These are phyloP conservation scores for Phoronis australis DNA, from an alignment of 2,888 invertebrate species.

Conservation along the genomic window DNA sequence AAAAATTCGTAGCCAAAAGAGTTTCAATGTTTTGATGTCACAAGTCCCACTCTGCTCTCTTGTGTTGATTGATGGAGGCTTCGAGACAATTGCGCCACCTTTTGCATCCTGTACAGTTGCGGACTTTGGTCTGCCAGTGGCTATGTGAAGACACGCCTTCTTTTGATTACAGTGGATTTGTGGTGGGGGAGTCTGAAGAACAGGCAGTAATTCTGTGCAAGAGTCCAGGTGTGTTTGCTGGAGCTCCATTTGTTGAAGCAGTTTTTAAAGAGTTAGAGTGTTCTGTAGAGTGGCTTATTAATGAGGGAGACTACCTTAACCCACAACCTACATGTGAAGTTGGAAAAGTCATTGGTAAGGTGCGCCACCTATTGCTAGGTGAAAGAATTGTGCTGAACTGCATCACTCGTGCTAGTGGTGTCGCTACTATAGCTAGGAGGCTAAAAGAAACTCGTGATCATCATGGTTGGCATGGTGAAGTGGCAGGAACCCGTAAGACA, in stretches of 20 bases:
- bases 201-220: slow-evolving; percentile 41
- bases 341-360: slow-evolving; percentile 48
- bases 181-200: slow-evolving; percentile 46
- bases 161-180: slow-evolving; percentile 50
- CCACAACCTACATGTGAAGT: slow-evolving; percentile 25
- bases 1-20: too few species aligned
- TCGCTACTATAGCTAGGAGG: slow-evolving; percentile 44
- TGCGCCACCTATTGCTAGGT: slow-evolving; percentile 48
- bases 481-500: slow-evolving; percentile 54
- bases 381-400: slow-evolving; percentile 53
- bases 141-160: slow-evolving; percentile 46
- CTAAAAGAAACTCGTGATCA: slow-evolving; percentile 24
- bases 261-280: slow-evolving; percentile 50
- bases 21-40: too few species aligned
- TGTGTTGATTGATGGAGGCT: background rate
- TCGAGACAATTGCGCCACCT: slow-evolving; percentile 9
- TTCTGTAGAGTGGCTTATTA: slow-evolving; percentile 39
- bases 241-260: slow-evolving; percentile 52
- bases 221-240: slow-evolving; percentile 49
- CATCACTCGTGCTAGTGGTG: slow-evolving; percentile 51
- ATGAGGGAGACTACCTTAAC: slow-evolving; percentile 41
- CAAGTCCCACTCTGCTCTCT: too few species aligned
- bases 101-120: slow-evolving; percentile 47
- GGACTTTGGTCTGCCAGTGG: slow-evolving; percentile 41
- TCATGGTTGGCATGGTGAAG: slow-evolving; percentile 45